phyloP scores from a whole-genome alignment of 2,113 vertebrate genomes.

The Equus quagga region DNA sequence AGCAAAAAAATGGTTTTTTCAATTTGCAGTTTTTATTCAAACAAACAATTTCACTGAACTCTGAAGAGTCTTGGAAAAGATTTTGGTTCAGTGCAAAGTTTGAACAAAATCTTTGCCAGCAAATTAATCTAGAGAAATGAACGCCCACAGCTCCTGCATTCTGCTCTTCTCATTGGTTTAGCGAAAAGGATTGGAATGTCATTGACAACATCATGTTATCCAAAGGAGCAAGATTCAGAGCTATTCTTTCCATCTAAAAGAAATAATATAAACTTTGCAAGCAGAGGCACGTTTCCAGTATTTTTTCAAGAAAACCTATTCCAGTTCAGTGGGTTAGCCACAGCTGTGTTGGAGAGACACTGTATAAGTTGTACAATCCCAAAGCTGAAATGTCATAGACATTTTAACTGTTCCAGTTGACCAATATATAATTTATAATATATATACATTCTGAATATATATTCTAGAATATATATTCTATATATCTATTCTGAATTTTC shows the following conservation, averaged over 20 bases:
- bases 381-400: constrained; percentile 10
- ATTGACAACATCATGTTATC: not conserved
- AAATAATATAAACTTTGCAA: not conserved
- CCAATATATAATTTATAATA: not conserved
- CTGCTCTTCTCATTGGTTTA: constrained; percentile 37
- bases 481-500: constrained; percentile 2
- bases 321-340: not conserved
- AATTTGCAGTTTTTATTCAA: constrained; percentile 29
- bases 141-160: constrained; percentile 52
- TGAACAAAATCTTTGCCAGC: constrained; percentile 58
- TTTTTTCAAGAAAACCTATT: constrained; percentile 59
- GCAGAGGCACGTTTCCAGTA: not conserved
- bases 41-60: constrained; percentile 55
- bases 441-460: no score
- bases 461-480: no score
- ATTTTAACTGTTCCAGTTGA: not conserved
- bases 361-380: not conserved
- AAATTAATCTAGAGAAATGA: constrained; percentile 56
- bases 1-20: not conserved
- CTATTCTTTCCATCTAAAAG: constrained; percentile 31
- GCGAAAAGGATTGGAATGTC: not conserved
- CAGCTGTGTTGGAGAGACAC: constrained; percentile 29
- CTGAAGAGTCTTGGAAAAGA: constrained; percentile 58
- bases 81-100: constrained; percentile 34
- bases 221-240: constrained; percentile 11